These are phyloP conservation scores for Scopus umbretta DNA, from an alignment of 2,113 vertebrate genomes.

Conservation along the genomic window DNA sequence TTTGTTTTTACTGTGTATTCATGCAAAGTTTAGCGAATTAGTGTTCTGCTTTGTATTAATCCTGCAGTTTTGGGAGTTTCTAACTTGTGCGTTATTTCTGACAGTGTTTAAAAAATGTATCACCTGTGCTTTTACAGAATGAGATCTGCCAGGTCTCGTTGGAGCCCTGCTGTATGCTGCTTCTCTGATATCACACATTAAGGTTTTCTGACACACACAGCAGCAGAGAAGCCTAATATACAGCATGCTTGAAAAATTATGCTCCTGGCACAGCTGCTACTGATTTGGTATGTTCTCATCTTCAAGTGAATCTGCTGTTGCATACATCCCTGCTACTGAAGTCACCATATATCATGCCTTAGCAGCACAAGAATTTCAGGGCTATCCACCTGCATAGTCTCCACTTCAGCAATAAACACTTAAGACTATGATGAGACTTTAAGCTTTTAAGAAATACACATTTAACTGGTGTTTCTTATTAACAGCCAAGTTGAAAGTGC, in stretches of 20 bases:
- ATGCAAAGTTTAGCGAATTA: background rate
- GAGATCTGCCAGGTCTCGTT: background rate
- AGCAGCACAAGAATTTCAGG: background rate
- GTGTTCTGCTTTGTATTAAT: background rate
- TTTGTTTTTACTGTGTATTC: background rate
- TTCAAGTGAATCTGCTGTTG: background rate
- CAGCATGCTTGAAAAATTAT: background rate
- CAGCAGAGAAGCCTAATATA: background rate
- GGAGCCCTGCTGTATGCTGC: background rate
- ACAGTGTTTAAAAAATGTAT: background rate
- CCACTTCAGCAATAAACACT: background rate
- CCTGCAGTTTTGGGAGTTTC: background rate
- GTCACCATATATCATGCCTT: background rate
- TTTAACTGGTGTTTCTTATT: background rate
- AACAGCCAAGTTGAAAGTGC: background rate
- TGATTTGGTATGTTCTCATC: background rate
- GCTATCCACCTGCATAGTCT: background rate
- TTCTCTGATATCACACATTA: background rate
- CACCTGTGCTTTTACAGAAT: background rate
- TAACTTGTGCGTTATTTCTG: background rate
- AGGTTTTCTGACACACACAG: background rate
- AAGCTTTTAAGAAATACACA: background rate
- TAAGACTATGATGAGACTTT: accelerated
- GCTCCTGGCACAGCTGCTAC: background rate
- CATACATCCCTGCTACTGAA: background rate